Evolutionary conservation across 2,888 invertebrate genomes (phyloP), one percentile per base, ranked within the genome.

Genomic region (Branchinecta sandiegonensis): DNA sequence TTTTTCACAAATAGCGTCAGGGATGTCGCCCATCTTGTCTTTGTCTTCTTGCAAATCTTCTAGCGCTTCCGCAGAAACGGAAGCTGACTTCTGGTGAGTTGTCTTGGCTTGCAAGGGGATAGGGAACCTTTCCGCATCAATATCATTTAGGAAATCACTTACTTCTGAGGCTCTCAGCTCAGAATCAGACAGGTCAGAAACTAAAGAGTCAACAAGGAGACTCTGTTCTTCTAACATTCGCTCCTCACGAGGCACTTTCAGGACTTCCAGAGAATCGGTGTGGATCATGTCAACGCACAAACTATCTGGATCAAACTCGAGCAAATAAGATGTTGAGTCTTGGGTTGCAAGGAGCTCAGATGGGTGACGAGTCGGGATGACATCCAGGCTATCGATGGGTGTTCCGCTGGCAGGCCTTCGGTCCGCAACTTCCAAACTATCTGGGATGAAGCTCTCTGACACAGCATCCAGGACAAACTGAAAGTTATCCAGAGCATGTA

Each of bases 231-330:
- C 23, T 11, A 9, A n/a, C 9, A 10, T 23, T 56, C 8, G 8
- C n/a, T 56, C 63, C 23, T 17, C 23, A 17, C 1, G 14, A 17
- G n/a, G 63, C 2, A 11, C 9, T 56, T 56, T 56, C 11, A n/a
- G 23, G 23, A 56, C 63, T 56, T 56, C 63, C 23, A 56, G 23
- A 56, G 63, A 56, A 56, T 56, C 63, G 10, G 63, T 56, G 8
- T n/a, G 63, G 14, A 56, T 10, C 23, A 1, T 56, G 63, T 56
- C 63, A 1, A 10, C 63, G 63, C 63, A 17, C 23, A 56, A 56
- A 23, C 63, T 56, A 23, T 56, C 63, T 17, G n/a, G 63, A 17
- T 56, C 63, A 23, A 56, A 56, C 23, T 56, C 63, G 14, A 56
- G 63, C 37, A 37, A 37, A 37, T 37, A 37, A 37, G 37, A 37